Evolutionary conservation across 2,797 vertebrate genomes (phyloP).

Genomic region (Heterohyrax brucei): DNA sequence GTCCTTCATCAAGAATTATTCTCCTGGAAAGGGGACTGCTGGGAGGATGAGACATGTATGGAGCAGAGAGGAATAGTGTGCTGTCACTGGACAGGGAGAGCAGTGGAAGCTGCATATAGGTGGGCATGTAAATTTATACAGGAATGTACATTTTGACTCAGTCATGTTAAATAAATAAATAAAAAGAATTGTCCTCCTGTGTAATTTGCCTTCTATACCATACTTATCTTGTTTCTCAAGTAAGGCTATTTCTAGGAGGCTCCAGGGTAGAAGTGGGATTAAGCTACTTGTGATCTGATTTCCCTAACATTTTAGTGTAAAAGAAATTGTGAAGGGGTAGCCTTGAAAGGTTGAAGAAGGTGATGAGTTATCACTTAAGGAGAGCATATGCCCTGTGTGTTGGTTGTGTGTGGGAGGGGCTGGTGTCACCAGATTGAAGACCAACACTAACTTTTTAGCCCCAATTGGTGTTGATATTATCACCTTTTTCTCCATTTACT

Average conservation of each 20-base stretch:
- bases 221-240: constrained; percentile 19
- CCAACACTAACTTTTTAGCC: not conserved
- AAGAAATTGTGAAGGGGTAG: not conserved
- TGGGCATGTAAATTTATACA: too few relatives aligned
- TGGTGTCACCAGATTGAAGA: not conserved
- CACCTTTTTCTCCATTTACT: not conserved
- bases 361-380: not conserved
- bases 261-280: not conserved
- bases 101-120: too few relatives aligned
- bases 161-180: too few relatives aligned
- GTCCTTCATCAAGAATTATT: constrained; percentile 17
- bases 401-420: not conserved
- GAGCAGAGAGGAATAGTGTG: too few relatives aligned
- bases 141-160: too few relatives aligned
- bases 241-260: not conserved
- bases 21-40: too few relatives aligned
- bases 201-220: not conserved
- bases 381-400: not conserved
- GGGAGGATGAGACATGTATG: too few relatives aligned
- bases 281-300: not conserved
- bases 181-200: not conserved
- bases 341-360: not conserved
- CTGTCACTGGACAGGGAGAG: too few relatives aligned
- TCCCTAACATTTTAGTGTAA: not conserved
- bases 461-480: not conserved